Percentiles rank a stretch among this genome's conserved stretches.
phyloP scores from a whole-genome alignment of 2,797 vertebrate genomes.

The Botia kubotai region DNA sequence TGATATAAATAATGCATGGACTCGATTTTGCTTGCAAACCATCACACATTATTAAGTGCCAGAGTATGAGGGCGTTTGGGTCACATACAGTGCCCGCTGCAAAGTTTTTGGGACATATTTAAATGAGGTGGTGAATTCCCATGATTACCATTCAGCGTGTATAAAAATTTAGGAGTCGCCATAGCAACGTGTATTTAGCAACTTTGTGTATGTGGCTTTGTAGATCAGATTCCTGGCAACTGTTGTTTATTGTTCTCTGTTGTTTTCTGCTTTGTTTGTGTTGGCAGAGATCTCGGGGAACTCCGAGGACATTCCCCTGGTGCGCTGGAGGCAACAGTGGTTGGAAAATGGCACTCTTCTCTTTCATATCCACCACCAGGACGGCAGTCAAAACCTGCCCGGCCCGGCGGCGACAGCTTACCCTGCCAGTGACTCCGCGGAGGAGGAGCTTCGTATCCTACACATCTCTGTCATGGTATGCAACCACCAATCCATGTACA shows the following conservation, averaged over 20 bases:
- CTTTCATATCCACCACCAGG: constrained; percentile 98
- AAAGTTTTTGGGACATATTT: background rate
- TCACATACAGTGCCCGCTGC: background rate
- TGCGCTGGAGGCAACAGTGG: constrained; percentile 99
- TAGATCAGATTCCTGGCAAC: background rate
- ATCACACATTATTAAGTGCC: background rate
- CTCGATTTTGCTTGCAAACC: background rate
- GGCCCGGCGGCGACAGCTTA: constrained; percentile 88
- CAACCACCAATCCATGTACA: background rate
- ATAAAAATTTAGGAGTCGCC: no score
- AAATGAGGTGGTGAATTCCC: no score
- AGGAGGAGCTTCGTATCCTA: constrained; percentile 95
- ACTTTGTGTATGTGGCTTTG: background rate
- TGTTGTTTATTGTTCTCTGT: background rate
- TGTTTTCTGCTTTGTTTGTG: constrained; percentile 18
- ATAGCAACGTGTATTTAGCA: no score
- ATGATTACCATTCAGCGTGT: no score
- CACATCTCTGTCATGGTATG: constrained; percentile 98
- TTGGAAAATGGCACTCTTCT: constrained; percentile 96
- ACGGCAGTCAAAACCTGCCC: constrained; percentile 85
- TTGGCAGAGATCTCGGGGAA: constrained; percentile 94
- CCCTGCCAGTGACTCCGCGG: constrained; percentile 86
- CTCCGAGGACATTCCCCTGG: constrained; percentile 95
- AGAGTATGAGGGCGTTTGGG: no score
- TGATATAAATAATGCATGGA: constrained; percentile 35